Conservation (phyloP, 2,113 vertebrate species). For the Otus sunia region DNA sequence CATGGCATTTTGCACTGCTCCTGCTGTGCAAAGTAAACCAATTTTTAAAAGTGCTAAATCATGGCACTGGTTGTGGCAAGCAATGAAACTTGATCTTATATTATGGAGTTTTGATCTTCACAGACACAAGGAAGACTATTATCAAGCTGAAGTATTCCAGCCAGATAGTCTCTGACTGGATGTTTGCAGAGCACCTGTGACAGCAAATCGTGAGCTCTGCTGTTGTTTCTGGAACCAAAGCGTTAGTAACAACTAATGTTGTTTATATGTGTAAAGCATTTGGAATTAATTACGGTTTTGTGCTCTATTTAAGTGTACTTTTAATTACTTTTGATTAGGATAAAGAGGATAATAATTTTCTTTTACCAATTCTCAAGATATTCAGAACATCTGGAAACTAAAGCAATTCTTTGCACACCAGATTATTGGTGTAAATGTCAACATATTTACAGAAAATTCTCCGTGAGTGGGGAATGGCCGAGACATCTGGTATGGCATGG, state of each 20-base stretch:
- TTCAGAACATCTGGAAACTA: constrained; percentile 18
- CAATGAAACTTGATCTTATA: not conserved
- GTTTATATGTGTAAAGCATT: not conserved
- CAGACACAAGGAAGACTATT: not conserved
- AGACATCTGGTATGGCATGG: not conserved
- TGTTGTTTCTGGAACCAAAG: not conserved
- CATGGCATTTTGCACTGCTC: not conserved
- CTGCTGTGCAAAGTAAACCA: not conserved
- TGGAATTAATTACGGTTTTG: not conserved
- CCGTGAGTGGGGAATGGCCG: not conserved
- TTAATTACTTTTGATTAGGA: constrained; percentile 45
- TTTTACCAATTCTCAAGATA: constrained; percentile 11
- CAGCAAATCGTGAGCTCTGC: not conserved
- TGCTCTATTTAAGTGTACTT: not conserved
- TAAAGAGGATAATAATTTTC: constrained; percentile 37
- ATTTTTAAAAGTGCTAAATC: constrained; percentile 8
- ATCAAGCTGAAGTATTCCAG: not conserved
- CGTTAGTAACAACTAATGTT: not conserved
- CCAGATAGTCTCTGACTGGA: not conserved
- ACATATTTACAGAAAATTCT: not conserved
- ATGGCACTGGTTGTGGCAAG: not conserved
- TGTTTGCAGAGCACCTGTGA: not conserved
- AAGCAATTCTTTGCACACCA: not conserved
- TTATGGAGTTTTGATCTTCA: not conserved
- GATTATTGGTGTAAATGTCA: not conserved